These are phyloP conservation scores for Melanerpes formicivorus DNA, from an alignment of 2,113 vertebrate genomes.

Conservation along the genomic window DNA sequence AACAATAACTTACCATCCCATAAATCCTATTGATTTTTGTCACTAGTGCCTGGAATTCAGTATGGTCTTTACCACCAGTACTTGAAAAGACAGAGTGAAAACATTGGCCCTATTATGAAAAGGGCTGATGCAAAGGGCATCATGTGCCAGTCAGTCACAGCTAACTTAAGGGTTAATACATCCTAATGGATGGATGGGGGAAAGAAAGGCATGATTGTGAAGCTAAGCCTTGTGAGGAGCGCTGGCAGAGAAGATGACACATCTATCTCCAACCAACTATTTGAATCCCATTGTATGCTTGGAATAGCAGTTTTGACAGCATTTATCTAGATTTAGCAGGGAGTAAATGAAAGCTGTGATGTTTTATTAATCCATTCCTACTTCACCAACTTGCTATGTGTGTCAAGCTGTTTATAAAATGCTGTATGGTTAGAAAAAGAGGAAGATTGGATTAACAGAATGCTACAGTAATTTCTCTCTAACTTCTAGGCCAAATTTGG, in stretches of 20 bases:
- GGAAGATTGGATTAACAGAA: not conserved
- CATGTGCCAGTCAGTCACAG: not conserved
- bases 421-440: not conserved
- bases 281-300: not conserved
- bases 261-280: not conserved
- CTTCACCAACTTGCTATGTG: not conserved
- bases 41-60: not conserved
- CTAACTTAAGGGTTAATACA: not conserved
- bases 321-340: not conserved
- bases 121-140: not conserved
- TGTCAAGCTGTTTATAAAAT: not conserved
- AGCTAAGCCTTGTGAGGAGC: not conserved
- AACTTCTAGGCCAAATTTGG: conserved; percentile 41
- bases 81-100: not conserved
- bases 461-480: not conserved
- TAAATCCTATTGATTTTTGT: not conserved
- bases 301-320: not conserved
- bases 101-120: not conserved
- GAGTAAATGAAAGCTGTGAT: not conserved
- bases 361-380: not conserved
- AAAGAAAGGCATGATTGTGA: not conserved
- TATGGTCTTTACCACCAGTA: not conserved
- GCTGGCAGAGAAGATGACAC: not conserved
- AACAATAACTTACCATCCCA: not conserved
- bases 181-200: not conserved